A percentile compares a stretch with the other conserved stretches of the same genome.
These are phyloP conservation scores for Eupithecia tripunctaria DNA, from an alignment of 2,888 invertebrate species.

Conservation along the genomic window DNA sequence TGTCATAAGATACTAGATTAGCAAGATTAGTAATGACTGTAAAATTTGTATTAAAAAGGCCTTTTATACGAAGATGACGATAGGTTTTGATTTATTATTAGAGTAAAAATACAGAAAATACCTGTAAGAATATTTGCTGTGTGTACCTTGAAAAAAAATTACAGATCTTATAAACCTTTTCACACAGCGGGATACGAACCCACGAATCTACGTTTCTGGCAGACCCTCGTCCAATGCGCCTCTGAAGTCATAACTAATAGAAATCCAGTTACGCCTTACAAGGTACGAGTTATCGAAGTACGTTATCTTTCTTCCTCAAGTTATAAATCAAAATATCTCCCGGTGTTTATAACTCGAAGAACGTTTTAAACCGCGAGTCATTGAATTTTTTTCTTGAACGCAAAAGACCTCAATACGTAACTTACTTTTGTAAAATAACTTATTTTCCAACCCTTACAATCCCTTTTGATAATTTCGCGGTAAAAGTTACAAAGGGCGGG, in stretches of 20 bases:
- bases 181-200: not conserved
- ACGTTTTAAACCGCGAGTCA: not conserved
- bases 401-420: not conserved
- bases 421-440: not conserved
- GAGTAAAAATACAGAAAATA: no score
- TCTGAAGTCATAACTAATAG: not conserved
- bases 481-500: conserved; percentile 12
- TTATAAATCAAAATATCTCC: no score
- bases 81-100: no score
- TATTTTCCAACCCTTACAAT: conserved; percentile 16
- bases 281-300: no score
- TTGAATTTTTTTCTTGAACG: not conserved
- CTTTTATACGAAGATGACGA: no score
- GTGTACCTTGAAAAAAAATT: not conserved
- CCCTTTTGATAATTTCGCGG: conserved; percentile 12
- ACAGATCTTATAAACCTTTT: not conserved
- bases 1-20: no score
- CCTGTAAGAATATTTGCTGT: no score
- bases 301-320: no score
- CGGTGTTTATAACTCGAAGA: not conserved
- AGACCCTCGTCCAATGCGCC: not conserved
- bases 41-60: no score
- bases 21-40: no score
- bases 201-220: not conserved
- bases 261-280: not conserved